A percentile compares a stretch with the other conserved stretches of the same genome.
Conservation (phyloP, 2,113 vertebrate species). For the Cryptomyrus ogoouensis region DNA sequence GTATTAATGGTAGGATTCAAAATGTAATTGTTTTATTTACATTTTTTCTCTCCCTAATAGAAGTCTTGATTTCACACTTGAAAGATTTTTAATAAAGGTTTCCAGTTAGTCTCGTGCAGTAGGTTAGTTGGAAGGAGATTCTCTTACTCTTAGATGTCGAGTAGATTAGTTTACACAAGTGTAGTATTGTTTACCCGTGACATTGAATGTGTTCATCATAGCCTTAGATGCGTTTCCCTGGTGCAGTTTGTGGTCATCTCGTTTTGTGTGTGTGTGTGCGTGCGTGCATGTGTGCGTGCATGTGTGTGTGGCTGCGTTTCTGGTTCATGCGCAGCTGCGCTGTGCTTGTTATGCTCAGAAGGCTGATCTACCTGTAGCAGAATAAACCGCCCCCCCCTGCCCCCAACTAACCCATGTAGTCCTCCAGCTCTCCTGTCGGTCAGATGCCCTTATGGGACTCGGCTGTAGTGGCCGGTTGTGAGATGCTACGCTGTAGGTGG, state of each 20-base stretch:
- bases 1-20: not conserved
- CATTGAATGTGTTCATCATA: not conserved
- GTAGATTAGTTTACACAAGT: not conserved
- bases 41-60: not conserved
- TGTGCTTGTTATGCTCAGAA: not conserved
- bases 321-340: not conserved
- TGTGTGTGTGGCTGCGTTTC: not conserved
- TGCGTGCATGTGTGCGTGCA: not conserved
- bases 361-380: not conserved
- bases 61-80: conserved; percentile 28
- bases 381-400: not conserved
- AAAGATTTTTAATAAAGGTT: not conserved
- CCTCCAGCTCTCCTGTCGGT: not conserved
- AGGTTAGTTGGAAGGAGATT: not conserved
- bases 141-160: not conserved
- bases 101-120: not conserved
- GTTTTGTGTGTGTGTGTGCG: not conserved
- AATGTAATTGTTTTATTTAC: not conserved
- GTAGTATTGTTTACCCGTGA: not conserved
- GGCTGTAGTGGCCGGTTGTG: not conserved
- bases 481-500: not conserved
- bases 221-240: not conserved
- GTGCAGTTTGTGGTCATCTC: not conserved
- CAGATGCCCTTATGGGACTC: not conserved
- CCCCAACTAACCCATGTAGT: not conserved